These are phyloP conservation scores for Littorina saxatilis DNA, from an alignment of 1,140 invertebrate genomes.

Conservation along the genomic window DNA sequence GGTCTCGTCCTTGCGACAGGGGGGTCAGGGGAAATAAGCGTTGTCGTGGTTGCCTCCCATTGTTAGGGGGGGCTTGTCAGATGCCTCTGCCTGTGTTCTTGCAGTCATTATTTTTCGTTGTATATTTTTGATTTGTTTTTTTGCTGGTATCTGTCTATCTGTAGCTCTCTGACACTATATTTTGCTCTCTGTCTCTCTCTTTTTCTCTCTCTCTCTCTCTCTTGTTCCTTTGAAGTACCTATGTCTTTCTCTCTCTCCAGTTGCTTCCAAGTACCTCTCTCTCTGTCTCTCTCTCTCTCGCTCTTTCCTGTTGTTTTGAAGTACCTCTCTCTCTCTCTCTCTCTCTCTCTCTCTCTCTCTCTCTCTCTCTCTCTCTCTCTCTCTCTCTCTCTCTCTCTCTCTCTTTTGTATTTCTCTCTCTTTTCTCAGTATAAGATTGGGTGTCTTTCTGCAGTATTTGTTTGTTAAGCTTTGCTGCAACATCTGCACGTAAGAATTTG, in stretches of 20 bases:
- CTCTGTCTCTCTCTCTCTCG: not conserved
- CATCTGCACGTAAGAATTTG: not conserved
- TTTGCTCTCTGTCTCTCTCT: no score
- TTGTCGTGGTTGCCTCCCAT: not conserved
- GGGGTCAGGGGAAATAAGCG: not conserved
- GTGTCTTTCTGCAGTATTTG: not conserved
- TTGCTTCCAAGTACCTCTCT: no score
- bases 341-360: not conserved
- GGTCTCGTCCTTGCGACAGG: not conserved
- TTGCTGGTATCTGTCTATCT: no score
- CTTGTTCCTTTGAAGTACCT: no score
- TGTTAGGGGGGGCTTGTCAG: not conserved
- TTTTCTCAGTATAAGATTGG: not conserved
- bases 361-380: not conserved
- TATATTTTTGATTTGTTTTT: no score
- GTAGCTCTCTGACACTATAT: no score
- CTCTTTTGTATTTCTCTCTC: not conserved
- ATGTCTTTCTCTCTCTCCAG: no score
- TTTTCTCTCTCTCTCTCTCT: no score
- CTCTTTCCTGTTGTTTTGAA: no score
- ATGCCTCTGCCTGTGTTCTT: no score
- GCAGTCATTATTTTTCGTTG: no score
- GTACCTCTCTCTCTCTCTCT: not conserved
- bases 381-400: not conserved
- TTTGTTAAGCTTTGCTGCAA: not conserved